Percentiles rank a stretch among this genome's conserved stretches.
Evolutionary conservation across 2,797 vertebrate genomes (phyloP).

Genomic region (Acomys russatus): DNA sequence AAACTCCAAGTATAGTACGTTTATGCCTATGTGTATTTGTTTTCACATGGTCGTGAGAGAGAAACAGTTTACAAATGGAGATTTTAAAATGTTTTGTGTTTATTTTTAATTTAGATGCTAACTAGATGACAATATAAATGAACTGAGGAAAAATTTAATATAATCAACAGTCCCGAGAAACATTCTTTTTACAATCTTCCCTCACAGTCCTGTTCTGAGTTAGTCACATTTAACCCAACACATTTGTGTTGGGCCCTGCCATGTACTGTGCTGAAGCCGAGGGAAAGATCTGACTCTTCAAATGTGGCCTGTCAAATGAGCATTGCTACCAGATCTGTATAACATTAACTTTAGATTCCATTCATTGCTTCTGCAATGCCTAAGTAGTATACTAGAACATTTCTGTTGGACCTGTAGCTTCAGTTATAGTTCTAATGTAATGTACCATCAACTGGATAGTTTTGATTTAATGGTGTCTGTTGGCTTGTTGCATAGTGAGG

Average conservation of each 20-base stretch:
- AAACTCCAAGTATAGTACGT: not conserved
- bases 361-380: not conserved
- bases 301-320: not conserved
- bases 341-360: not conserved
- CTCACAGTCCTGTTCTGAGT: not conserved
- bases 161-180: not conserved
- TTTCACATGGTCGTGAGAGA: not conserved
- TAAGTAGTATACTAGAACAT: not conserved
- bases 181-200: conserved; percentile 3
- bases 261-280: not conserved
- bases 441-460: not conserved
- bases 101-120: conserved; percentile 49
- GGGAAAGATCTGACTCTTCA: not conserved
- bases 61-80: not conserved
- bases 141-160: not conserved
- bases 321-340: not conserved
- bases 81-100: conserved; percentile 35
- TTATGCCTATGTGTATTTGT: not conserved
- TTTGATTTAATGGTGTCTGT: not conserved
- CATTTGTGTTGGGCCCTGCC: not conserved
- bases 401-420: not conserved
- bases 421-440: not conserved
- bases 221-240: not conserved
- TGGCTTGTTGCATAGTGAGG: not conserved
- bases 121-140: conserved; percentile 44